Evolutionary conservation across 2,888 invertebrate genomes (phyloP), one percentile per base, ranked within the genome.

Genomic region (Ochropleura plecta): DNA sequence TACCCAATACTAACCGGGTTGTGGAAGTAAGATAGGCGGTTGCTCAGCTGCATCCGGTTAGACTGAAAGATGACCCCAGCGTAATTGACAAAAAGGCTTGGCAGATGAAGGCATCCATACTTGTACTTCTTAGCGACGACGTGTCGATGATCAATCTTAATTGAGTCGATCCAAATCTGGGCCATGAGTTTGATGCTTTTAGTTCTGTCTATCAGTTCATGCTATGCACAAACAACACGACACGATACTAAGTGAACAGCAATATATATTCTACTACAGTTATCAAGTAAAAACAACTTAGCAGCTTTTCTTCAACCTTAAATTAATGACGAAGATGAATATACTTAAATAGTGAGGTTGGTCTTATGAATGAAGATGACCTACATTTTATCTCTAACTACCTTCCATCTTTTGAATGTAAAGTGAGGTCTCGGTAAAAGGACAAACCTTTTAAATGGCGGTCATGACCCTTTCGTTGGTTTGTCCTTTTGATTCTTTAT

Each of bases 401-500:
- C 12, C 51, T 40, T 62, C 40, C 63, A 14, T 62, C 9, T 18
- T 2, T 0, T 44, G 40, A 66, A 77, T 60, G 53, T 20, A 51
- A 76, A 75, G 49, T 44, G n/a, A n/a, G 62, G 20, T 51, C 12
- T 30, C 4, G 0, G 10, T 63, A 40, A 62, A 81, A 63, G 40
- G 55, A 66, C 5, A 59, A 59, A 46, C 20, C 60, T 46, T 81
- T 63, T 42, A 40, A 67, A 73, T 18, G 30, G 16, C n/a, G 20
- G 57, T 62, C 60, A 55, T 48, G 44, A 48, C 20, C 48, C 53
- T 65, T 78, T 60, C 2, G 10, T 20, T 7, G 5, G n/a, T 55
- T 53, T n/a, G 5, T 64, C 14, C 44, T 42, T 76, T 53, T 53
- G 16, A 42, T 59, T 53, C 30, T 16, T 62, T 55, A n/a, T 5